Percentiles rank a stretch among this genome's conserved stretches.
phyloP scores from a whole-genome alignment of 2,797 vertebrate species.

The Trematomus bernacchii region DNA sequence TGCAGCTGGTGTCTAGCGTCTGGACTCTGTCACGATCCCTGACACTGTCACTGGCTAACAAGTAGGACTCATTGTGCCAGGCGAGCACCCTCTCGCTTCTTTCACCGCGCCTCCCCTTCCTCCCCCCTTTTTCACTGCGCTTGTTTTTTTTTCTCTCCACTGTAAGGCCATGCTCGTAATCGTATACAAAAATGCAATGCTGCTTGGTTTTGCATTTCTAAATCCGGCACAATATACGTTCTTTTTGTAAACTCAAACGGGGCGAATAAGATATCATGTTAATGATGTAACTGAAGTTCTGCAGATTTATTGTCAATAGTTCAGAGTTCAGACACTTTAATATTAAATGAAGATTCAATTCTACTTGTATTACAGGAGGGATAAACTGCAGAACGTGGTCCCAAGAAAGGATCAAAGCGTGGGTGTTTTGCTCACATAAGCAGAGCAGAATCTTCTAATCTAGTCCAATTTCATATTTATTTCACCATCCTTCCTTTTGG shows the following conservation, averaged over 20 bases:
- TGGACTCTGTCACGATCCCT: constrained; percentile 87
- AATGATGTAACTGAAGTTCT: background rate
- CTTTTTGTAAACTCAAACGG: background rate
- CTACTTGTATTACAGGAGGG: background rate
- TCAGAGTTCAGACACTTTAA: constrained; percentile 9
- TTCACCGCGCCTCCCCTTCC: constrained; percentile 38
- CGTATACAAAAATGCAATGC: constrained; percentile 34
- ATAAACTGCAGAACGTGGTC: constrained; percentile 7
- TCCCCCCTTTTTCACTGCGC: constrained; percentile 42
- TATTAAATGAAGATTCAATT: background rate
- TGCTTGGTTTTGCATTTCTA: constrained; percentile 39
- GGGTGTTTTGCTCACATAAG: constrained; percentile 11
- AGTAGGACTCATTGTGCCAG: constrained; percentile 85
- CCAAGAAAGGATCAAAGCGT: constrained; percentile 5
- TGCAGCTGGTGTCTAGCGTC: constrained; percentile 89
- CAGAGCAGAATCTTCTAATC: constrained; percentile 6
- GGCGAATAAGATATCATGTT: background rate
- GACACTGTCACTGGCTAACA: constrained; percentile 88
- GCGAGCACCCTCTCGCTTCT: constrained; percentile 72
- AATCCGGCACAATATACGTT: constrained; percentile 1
- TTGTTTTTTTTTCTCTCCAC: constrained; percentile 57
- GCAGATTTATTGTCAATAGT: constrained; percentile 15
- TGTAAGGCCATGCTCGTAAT: constrained; percentile 49
- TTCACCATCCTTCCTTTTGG: constrained; percentile 3
- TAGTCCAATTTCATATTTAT: constrained; percentile 15